Evolutionary conservation across 2,113 vertebrate species (phyloP).

Genomic region (Sinocyclocheilus anophthalmus): DNA sequence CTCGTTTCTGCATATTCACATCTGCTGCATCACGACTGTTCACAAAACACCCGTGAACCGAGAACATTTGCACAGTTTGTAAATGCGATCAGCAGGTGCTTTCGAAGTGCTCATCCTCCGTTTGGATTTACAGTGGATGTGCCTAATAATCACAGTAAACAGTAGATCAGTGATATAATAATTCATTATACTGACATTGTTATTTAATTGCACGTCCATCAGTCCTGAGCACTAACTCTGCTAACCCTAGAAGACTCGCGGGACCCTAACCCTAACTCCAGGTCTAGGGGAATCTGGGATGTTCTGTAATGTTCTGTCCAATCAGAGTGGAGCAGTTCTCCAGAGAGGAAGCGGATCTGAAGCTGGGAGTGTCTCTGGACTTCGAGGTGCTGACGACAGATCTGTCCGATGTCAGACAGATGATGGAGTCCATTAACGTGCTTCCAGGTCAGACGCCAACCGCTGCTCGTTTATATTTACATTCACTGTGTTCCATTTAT

Average conservation of each 20-base stretch:
- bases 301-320: background rate
- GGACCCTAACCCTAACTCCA: background rate
- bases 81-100: too few species aligned
- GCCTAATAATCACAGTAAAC: too few species aligned
- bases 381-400: conserved; percentile 81
- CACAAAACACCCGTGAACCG: too few species aligned
- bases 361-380: conserved; percentile 76
- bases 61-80: too few species aligned
- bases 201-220: background rate
- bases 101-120: too few species aligned
- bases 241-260: background rate
- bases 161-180: background rate
- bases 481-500: background rate
- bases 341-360: conserved; percentile 78
- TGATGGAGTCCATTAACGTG: conserved; percentile 88
- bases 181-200: background rate
- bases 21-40: too few species aligned
- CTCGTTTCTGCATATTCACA: too few species aligned
- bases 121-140: too few species aligned
- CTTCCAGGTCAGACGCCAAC: conserved; percentile 78
- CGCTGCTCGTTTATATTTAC: background rate
- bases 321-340: conserved; percentile 84
- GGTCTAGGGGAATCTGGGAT: background rate
- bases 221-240: background rate
- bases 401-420: conserved; percentile 85